Percentiles rank a stretch among this genome's conserved stretches.
These are phyloP conservation scores for Rhagonycha fulva DNA, from an alignment of 2,888 invertebrate genomes.

Conservation along the genomic window DNA sequence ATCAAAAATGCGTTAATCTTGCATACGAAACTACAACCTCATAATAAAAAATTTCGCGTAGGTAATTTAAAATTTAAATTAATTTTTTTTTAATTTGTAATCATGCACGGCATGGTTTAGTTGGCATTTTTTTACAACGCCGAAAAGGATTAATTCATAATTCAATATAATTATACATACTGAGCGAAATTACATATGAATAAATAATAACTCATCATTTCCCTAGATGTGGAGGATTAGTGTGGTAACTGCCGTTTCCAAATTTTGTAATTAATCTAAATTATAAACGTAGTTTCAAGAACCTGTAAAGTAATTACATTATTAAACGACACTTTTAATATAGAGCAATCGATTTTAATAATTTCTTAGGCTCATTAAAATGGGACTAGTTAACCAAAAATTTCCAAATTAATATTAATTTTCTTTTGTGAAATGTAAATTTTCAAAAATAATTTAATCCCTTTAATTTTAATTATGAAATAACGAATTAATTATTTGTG, in stretches of 20 bases:
- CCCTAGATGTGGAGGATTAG: constrained; percentile 40
- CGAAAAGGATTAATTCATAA: constrained; percentile 48
- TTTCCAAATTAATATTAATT: not conserved
- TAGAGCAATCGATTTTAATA: not conserved
- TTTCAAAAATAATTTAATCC: not conserved
- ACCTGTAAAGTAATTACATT: constrained; percentile 28
- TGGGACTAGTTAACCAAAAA: not conserved
- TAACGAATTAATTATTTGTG: not conserved
- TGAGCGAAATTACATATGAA: constrained; percentile 51
- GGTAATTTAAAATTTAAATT: not conserved
- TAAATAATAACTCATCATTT: constrained; percentile 46
- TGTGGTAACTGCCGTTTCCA: constrained; percentile 18
- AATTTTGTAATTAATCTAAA: constrained; percentile 34
- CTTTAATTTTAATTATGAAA: not conserved
- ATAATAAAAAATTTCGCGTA: not conserved
- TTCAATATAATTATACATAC: constrained; percentile 49
- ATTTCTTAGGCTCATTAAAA: not conserved
- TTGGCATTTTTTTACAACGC: constrained; percentile 19
- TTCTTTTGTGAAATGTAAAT: not conserved
- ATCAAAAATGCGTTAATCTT: not conserved
- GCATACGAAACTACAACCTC: not conserved
- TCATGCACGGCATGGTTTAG: not conserved
- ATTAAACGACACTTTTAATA: constrained; percentile 17
- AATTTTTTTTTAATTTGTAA: not conserved
- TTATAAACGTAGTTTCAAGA: constrained; percentile 25